phyloP scores from a whole-genome alignment of 2,888 invertebrate genomes.

The Pycnomerus fuliginosus region DNA sequence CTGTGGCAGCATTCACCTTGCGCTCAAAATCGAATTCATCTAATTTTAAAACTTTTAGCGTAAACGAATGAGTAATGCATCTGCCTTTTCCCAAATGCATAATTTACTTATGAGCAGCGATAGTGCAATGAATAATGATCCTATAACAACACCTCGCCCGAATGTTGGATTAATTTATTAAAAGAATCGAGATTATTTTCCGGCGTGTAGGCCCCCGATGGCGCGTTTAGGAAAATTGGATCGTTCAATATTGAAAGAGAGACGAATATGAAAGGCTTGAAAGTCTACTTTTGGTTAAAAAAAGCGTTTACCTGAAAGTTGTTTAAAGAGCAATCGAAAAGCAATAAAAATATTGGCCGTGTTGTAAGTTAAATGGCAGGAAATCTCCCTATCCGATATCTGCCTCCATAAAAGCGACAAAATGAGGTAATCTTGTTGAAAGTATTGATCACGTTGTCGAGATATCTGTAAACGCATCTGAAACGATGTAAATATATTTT shows the following conservation, averaged over 20 bases:
- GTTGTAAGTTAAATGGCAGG: conserved; percentile 12
- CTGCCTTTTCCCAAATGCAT: no score
- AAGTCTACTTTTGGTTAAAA: background rate
- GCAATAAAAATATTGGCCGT: conserved; percentile 5
- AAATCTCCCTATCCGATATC: conserved; percentile 16
- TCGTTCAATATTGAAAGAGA: conserved; percentile 16
- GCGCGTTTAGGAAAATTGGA: conserved; percentile 9
- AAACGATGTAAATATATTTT: conserved; percentile 20
- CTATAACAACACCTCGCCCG: no score
- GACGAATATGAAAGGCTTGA: conserved; percentile 1
- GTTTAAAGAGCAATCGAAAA: background rate
- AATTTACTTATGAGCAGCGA: no score
- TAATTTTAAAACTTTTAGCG: no score
- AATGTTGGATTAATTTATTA: conserved; percentile 2
- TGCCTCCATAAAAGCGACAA: conserved; percentile 14
- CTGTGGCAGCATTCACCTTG: no score
- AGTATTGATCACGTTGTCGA: conserved; percentile 22
- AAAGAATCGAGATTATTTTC: conserved; percentile 4
- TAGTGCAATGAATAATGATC: no score
- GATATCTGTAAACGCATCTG: conserved; percentile 18
- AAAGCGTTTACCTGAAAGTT: background rate
- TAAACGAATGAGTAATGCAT: no score
- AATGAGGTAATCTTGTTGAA: conserved; percentile 21
- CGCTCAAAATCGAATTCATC: no score
- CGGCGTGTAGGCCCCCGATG: conserved; percentile 4